Evolutionary conservation across 2,797 vertebrate species (phyloP).

Genomic region (Peromyscus melanophrys): DNA sequence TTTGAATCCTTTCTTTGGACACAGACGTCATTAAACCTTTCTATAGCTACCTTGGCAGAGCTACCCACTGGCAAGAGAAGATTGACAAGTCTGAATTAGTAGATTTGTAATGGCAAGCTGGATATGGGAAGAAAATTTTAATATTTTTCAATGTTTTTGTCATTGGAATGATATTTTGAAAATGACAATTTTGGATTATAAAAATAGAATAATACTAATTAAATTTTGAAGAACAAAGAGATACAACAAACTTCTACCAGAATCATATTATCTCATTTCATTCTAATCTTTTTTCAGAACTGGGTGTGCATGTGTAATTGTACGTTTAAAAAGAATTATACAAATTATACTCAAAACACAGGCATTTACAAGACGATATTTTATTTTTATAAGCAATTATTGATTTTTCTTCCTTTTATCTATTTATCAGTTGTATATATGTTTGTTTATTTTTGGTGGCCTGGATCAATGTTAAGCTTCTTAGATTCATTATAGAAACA

Average conservation of each 20-base stretch:
- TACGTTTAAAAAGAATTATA: not conserved
- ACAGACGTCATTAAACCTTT: not conserved
- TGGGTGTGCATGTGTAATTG: not conserved
- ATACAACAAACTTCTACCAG: not conserved
- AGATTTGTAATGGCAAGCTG: constrained; percentile 21
- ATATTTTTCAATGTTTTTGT: constrained; percentile 29
- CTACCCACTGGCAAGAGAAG: not conserved
- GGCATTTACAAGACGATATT: not conserved
- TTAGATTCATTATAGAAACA: constrained; percentile 37
- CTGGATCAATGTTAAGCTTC: not conserved
- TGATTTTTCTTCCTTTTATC: not conserved
- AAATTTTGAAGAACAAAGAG: constrained; percentile 30
- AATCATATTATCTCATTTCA: not conserved
- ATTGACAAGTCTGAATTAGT: not conserved
- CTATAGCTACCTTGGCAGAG: not conserved
- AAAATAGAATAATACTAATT: constrained; percentile 50
- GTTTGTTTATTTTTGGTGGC: not conserved
- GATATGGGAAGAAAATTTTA: not conserved
- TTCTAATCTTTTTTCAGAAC: constrained; percentile 5
- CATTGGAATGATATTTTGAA: constrained; percentile 8
- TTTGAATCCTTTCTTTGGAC: not conserved
- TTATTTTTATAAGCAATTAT: not conserved
- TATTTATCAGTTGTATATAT: not conserved
- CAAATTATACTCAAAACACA: constrained; percentile 11
- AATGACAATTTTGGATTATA: constrained; percentile 37